Evolutionary conservation across 2,888 invertebrate genomes (phyloP).

Genomic region (Spicauda simplicius): DNA sequence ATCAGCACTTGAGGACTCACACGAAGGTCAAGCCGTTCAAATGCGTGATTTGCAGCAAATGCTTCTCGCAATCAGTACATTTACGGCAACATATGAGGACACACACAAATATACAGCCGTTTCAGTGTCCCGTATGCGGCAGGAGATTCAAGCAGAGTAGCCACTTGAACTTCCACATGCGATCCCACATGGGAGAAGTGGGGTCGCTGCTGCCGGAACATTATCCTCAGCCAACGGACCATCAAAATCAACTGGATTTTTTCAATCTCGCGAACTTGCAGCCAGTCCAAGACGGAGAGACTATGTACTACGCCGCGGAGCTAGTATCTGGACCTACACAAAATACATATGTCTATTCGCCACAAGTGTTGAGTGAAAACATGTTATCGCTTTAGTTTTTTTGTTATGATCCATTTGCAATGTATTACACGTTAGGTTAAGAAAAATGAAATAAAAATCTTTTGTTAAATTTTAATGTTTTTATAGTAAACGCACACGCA

Average conservation of each 20-base stretch:
- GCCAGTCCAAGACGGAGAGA: slow-evolving; percentile 70
- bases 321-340: slow-evolving; percentile 49
- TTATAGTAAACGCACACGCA: too few species aligned
- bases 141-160: slow-evolving; percentile 78
- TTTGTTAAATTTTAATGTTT: too few species aligned
- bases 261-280: slow-evolving; percentile 68
- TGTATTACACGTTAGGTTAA: background rate
- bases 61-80: slow-evolving; percentile 79
- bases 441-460: background rate
- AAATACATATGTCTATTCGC: slow-evolving; percentile 34
- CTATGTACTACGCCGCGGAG: slow-evolving; percentile 72
- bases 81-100: slow-evolving; percentile 80
- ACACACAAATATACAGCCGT: slow-evolving; percentile 80
- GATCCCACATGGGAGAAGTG: slow-evolving; percentile 64
- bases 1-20: slow-evolving; percentile 78
- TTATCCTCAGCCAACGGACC: slow-evolving; percentile 57
- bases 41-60: slow-evolving; percentile 75
- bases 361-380: slow-evolving; percentile 5
- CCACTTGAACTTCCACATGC: slow-evolving; percentile 78
- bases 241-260: slow-evolving; percentile 59
- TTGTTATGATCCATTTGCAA: background rate
- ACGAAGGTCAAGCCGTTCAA: slow-evolving; percentile 78
- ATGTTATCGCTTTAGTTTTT: slow-evolving; percentile 5
- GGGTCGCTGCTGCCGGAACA: slow-evolving; percentile 55
- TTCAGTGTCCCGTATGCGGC: slow-evolving; percentile 71